Evolutionary conservation across 2,113 vertebrate species (phyloP).

Genomic region (Carollia perspicillata): DNA sequence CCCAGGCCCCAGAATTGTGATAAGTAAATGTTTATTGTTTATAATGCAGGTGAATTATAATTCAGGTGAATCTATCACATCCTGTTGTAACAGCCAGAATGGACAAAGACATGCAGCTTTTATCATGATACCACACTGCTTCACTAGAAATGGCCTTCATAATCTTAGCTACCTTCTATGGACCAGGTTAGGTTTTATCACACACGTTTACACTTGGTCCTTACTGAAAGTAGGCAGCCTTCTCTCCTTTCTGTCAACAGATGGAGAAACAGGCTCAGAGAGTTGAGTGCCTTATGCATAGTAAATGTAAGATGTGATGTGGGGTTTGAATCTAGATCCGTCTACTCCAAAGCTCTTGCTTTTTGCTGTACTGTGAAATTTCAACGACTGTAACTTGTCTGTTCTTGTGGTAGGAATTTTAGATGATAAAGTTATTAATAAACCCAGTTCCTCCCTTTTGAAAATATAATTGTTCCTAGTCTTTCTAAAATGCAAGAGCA

Average conservation of each 20-base stretch:
- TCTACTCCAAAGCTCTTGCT: not conserved
- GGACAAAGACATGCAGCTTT: not conserved
- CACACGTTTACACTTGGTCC: not conserved
- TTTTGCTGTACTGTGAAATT: not conserved
- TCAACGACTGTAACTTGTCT: not conserved
- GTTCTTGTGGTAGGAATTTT: not conserved
- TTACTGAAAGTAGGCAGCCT: not conserved
- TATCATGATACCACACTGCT: not conserved
- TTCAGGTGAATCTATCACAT: not conserved
- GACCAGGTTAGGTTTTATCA: not conserved
- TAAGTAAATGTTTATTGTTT: not conserved
- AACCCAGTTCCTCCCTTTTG: not conserved
- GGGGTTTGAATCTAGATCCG: not conserved
- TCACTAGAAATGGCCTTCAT: not conserved
- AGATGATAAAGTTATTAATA: not conserved
- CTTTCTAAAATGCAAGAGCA: not conserved
- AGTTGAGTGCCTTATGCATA: not conserved
- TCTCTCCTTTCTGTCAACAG: not conserved
- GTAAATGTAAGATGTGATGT: not conserved
- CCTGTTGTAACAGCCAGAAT: not conserved
- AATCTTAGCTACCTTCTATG: not conserved
- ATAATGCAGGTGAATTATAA: not conserved
- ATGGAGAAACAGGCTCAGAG: not conserved
- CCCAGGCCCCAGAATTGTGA: not conserved
- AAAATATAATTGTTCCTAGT: not conserved